Base-by-base conservation (phyloP, 2,113 vertebrate species). In the Spizaetus ornatus region DNA sequence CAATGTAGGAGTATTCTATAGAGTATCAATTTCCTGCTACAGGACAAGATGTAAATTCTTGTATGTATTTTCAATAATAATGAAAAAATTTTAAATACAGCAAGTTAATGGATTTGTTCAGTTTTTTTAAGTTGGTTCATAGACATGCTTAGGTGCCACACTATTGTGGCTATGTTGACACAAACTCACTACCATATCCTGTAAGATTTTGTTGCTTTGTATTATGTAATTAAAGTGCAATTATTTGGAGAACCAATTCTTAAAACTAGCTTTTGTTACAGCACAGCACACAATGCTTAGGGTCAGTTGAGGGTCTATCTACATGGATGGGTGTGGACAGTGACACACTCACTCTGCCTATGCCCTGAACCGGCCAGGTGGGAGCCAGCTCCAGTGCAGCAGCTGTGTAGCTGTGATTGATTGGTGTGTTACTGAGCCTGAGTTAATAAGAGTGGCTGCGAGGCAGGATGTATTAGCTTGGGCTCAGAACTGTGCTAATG, bases 351-450 rank as follows among this genome's bases (percentile, higher is more conserved):
- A 2, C 80, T 40, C 79, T 76, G 62, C 79, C n/a, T 61, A 25
- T 62, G 71, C 36, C 67, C 67, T 42, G 59, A 83, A 22, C 45
- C 71, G 72, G 62, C 71, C 74, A 74, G 62, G 50, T 43, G 78
- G 82, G 78, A 88, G 83, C 61, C 76, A 62, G 53, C 71, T 52
- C 70, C 59, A 32, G 58, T 0, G 1, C 0, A 34, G 85, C 79
- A 61, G 88, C 79, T 53, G 36, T 1, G 27, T 27, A 26, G 56
- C 65, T 48, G n/a, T 0, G 0, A 34, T 80, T 0, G 0, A 34
- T 80, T 29, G 3, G 1, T 22, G 45, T 13, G 27, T 12, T 36
- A 58, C 82, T 69, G 77, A 79, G 61, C 12, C 9, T 1, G 69
- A 79, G 56, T 36, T 86, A 47, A 29, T 26, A 40, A 71, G n/a